Percentiles rank a stretch among this genome's conserved stretches.
Evolutionary conservation across 2,888 invertebrate species (phyloP).

Genomic region (Leptinotarsa haldemani): DNA sequence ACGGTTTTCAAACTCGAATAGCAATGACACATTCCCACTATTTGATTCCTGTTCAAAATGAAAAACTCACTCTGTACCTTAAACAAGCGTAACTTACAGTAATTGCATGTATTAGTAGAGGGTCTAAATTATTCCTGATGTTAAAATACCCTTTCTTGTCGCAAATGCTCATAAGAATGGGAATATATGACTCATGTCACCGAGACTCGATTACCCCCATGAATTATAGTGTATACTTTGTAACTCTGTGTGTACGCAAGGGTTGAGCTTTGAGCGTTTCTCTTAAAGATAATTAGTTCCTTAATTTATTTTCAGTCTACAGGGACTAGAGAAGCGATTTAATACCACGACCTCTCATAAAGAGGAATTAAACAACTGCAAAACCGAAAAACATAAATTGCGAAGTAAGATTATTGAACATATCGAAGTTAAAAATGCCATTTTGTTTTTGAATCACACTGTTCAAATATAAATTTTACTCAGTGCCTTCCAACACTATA

Average conservation of each 20-base stretch:
- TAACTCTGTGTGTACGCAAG: constrained; percentile 23
- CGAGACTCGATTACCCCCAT: constrained; percentile 1
- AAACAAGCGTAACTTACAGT: not conserved
- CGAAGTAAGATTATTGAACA: too few species aligned
- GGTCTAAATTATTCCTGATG: constrained; percentile 5
- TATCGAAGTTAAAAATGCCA: too few species aligned
- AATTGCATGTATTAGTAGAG: not conserved
- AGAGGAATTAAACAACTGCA: not conserved
- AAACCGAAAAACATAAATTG: too few species aligned
- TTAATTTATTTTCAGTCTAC: constrained; percentile 8
- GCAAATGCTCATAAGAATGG: constrained; percentile 5
- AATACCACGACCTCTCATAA: not conserved
- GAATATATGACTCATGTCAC: constrained; percentile 20
- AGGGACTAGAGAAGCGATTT: not conserved
- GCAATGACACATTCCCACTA: too few species aligned
- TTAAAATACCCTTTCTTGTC: constrained; percentile 14
- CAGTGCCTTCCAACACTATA: too few species aligned
- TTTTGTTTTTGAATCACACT: too few species aligned
- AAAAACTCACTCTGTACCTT: not conserved
- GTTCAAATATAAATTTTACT: too few species aligned
- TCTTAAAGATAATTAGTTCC: not conserved
- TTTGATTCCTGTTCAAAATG: too few species aligned
- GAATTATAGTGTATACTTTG: constrained; percentile 22
- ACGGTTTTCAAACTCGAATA: too few species aligned
- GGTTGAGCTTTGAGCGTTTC: constrained; percentile 16